phyloP scores from a whole-genome alignment of 2,113 vertebrate genomes.

The Hemicordylus capensis region DNA sequence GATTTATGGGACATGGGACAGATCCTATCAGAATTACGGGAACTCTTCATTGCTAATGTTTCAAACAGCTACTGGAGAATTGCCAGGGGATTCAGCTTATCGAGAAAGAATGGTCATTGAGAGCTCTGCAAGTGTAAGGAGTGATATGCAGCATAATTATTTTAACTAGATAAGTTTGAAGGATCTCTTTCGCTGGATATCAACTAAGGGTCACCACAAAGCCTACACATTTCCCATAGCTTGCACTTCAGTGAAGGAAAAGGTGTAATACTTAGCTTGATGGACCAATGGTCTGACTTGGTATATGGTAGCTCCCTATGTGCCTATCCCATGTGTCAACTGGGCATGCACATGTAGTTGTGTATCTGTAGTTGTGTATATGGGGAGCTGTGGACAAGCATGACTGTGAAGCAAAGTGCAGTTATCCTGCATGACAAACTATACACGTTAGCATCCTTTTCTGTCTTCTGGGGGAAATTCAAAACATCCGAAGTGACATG shows the following conservation, averaged over 20 bases:
- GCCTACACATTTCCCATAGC: background rate
- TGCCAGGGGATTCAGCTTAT: background rate
- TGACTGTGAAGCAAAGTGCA: background rate
- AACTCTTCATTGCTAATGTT: background rate
- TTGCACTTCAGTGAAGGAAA: background rate
- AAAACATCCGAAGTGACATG: background rate
- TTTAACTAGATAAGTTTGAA: background rate
- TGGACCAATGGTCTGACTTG: too few relatives aligned
- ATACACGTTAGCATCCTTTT: background rate
- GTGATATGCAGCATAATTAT: rapidly evolving
- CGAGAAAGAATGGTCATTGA: background rate
- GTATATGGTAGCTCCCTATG: too few relatives aligned
- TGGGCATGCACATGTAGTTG: background rate
- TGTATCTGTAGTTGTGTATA: background rate
- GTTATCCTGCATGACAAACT: background rate
- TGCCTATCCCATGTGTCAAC: background rate
- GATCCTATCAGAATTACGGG: background rate
- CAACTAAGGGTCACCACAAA: background rate
- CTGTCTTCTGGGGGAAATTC: background rate
- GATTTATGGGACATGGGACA: background rate
- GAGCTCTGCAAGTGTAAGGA: background rate
- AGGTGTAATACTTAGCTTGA: too few relatives aligned
- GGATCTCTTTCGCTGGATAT: slow-evolving; percentile 1
- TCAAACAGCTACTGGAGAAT: slow-evolving; percentile 8
- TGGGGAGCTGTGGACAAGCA: too few relatives aligned